phyloP scores from a whole-genome alignment of 2,888 invertebrate species.

The Synergus laeviventris region DNA sequence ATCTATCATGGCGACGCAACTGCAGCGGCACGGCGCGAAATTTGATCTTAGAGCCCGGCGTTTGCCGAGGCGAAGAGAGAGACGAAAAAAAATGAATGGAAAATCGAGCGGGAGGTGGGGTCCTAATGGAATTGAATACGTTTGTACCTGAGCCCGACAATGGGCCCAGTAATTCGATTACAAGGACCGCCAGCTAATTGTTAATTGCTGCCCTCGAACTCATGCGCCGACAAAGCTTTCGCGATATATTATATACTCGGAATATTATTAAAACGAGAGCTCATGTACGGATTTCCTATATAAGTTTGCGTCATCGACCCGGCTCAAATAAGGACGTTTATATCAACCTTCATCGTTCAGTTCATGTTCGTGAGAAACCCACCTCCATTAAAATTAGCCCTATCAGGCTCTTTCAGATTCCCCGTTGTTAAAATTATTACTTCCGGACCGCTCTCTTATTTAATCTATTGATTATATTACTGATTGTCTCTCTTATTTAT shows the following conservation, averaged over 20 bases:
- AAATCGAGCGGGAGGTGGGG: conserved; percentile 56
- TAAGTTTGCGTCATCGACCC: conserved; percentile 27
- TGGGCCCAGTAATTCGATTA: conserved; percentile 75
- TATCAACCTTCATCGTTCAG: conserved; percentile 17
- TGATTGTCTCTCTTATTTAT: too few relatives aligned
- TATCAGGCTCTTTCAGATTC: conserved; percentile 6
- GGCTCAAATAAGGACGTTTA: conserved; percentile 1
- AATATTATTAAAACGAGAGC: conserved; percentile 71
- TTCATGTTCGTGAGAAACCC: conserved; percentile 35
- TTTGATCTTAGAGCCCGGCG: conserved; percentile 65
- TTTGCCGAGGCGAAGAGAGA: conserved; percentile 46
- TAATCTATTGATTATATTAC: neutral
- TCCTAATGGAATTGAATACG: conserved; percentile 72
- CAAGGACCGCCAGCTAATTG: conserved; percentile 76
- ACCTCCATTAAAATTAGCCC: conserved; percentile 22
- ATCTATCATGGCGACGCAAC: conserved; percentile 61
- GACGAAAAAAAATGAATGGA: conserved; percentile 55
- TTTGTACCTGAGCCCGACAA: conserved; percentile 75
- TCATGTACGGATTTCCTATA: conserved; percentile 50
- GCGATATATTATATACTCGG: conserved; percentile 61
- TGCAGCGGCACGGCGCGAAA: conserved; percentile 67
- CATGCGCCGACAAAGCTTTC: conserved; percentile 69
- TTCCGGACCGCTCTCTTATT: conserved; percentile 24
- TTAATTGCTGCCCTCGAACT: conserved; percentile 72
- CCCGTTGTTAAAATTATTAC: conserved; percentile 13